Evolutionary conservation across 1,140 invertebrate genomes (phyloP).

Genomic region (Nautilus pompilius): DNA sequence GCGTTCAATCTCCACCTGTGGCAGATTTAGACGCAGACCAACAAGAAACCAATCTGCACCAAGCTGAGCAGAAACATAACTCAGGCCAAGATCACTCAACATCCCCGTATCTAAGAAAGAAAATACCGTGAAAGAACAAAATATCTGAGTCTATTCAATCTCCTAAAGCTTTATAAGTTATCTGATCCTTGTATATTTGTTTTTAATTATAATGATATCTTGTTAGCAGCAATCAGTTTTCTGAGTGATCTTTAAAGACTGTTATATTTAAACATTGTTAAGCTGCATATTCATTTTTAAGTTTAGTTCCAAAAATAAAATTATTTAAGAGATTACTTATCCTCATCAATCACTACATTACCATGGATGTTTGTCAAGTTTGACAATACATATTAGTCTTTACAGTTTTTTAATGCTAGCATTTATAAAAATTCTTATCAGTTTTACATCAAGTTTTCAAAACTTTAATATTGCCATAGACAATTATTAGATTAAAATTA

Average conservation of each 20-base stretch:
- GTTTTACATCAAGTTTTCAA: too few relatives aligned
- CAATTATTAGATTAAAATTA: too few relatives aligned
- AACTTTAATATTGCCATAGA: too few relatives aligned
- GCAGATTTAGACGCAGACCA: constrained; percentile 25
- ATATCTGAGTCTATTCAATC: neutral
- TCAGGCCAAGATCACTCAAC: constrained; percentile 34
- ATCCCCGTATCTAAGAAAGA: constrained; percentile 14
- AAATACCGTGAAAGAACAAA: neutral
- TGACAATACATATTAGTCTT: too few relatives aligned
- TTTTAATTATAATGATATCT: neutral
- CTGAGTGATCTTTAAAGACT: neutral
- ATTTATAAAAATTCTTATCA: too few relatives aligned
- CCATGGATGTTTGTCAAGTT: too few relatives aligned
- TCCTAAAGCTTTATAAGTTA: neutral
- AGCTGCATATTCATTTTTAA: neutral
- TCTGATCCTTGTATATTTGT: neutral
- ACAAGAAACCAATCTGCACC: constrained; percentile 37
- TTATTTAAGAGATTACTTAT: too few relatives aligned
- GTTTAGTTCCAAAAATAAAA: neutral
- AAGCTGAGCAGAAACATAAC: constrained; percentile 30
- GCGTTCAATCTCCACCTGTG: constrained; percentile 36
- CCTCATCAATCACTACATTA: too few relatives aligned
- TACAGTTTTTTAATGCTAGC: too few relatives aligned
- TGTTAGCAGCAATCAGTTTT: neutral
- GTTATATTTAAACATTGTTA: neutral